Base-by-base conservation (phyloP, 2,113 vertebrate species). In the Paratilapia polleni region DNA sequence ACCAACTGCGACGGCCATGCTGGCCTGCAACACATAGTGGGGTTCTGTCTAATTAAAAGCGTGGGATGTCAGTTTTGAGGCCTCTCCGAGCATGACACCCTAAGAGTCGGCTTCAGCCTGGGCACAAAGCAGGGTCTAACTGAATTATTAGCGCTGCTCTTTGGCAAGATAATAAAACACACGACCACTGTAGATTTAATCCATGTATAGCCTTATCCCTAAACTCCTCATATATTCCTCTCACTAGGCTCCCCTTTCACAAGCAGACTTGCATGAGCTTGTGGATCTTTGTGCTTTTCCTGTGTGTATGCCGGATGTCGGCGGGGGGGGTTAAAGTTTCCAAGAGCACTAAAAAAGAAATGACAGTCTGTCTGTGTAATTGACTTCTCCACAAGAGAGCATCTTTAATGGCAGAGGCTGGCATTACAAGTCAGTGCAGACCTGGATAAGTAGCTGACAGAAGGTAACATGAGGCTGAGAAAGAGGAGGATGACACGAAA, bases 11-110 rank as follows among this genome's bases (percentile, higher is more conserved):
- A 49, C 26, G 54, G 76, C 54, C 77, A 56, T 58, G 61, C 90
- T 52, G 88, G 84, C 28, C 68, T 78, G 22, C 41, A 74, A 74
- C 77, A 83, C 84, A 6, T 63, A 60, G 80, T 13, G 43, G 86
- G 82, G 76, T 38, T 84, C 59, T 54, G 75, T 81, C 87, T 93
- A 93, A 95, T 94, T 94, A 93, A 89, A 91, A 92, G 83, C 36
- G 83, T 54, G 82, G 70, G 84, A 81, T 89, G 86, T 90, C 82
- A 78, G 89, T 68, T 80, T 83, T 56, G 52, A 74, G 78, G 86
- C 75, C 77, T 85, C 24, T 78, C n/a, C 2, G 49, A 80, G 78
- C 78, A 63, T 41, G 61, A 87, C 64, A 49, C 74, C 31, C 68
- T 66, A 85, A 64, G 59, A 81, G 79, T 58, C 47, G 3, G 79